A percentile compares a stretch with the other conserved stretches of the same genome.
phyloP scores from a whole-genome alignment of 2,113 vertebrate genomes.

The Alethe diademata region DNA sequence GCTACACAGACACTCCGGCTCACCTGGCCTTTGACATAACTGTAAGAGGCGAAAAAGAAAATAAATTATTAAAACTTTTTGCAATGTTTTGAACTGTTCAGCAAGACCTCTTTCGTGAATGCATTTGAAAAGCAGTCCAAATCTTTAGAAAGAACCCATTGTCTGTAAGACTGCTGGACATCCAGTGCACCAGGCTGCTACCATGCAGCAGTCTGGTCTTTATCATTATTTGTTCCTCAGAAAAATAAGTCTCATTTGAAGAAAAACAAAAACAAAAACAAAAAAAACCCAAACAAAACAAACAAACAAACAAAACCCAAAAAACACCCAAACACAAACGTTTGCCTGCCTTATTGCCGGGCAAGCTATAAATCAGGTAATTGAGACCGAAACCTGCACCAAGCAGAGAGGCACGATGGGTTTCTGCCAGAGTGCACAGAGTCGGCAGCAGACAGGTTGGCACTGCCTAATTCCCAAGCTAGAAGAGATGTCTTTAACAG shows the following conservation, averaged over 20 bases:
- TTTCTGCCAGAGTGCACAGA: neutral
- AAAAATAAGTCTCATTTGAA: neutral
- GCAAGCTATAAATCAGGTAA: too few relatives aligned
- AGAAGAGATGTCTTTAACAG: neutral
- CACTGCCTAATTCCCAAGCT: neutral
- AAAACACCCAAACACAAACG: rapidly evolving
- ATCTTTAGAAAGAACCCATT: neutral
- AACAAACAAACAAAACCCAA: neutral
- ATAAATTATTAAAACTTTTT: neutral
- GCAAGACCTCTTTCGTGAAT: neutral
- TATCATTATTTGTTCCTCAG: neutral
- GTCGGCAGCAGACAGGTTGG: neutral
- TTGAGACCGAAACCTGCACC: neutral
- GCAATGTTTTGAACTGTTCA: neutral
- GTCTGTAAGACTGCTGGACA: neutral
- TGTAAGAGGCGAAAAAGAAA: neutral
- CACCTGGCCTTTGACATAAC: neutral
- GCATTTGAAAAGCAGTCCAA: neutral
- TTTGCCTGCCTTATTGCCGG: neutral
- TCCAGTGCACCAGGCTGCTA: neutral
- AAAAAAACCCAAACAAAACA: too few relatives aligned
- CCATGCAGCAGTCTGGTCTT: neutral
- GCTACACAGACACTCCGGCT: rapidly evolving
- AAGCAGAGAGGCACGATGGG: rapidly evolving
- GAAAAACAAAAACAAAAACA: neutral